Evolutionary conservation across 1,140 invertebrate species (phyloP).

Genomic region (Polyergus mexicanus): DNA sequence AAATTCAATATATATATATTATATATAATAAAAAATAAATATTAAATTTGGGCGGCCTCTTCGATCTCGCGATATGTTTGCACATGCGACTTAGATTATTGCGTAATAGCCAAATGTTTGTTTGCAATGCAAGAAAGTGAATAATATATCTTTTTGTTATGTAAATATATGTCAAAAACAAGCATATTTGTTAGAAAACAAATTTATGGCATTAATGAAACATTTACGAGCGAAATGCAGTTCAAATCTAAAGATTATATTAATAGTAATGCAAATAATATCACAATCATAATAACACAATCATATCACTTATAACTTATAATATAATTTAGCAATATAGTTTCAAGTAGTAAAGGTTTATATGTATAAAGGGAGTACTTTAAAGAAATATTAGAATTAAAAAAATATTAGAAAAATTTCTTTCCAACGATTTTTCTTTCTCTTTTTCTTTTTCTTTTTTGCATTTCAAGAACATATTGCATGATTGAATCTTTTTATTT

Average conservation of each 20-base stretch:
- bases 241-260: slow-evolving; percentile 41
- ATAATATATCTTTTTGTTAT: slow-evolving; percentile 55
- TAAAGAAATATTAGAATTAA: slow-evolving; percentile 1
- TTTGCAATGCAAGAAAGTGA: slow-evolving; percentile 46
- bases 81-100: slow-evolving; percentile 42
- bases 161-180: slow-evolving; percentile 68
- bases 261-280: slow-evolving; percentile 12
- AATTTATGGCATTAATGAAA: slow-evolving; percentile 33
- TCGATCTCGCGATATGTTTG: slow-evolving; percentile 23
- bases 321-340: slow-evolving; percentile 15
- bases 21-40: slow-evolving; percentile 55
- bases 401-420: slow-evolving; percentile 4
- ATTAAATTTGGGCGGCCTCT: slow-evolving; percentile 5
- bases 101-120: slow-evolving; percentile 26
- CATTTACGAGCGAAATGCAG: slow-evolving; percentile 48
- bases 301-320: slow-evolving; percentile 26
- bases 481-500: neutral
- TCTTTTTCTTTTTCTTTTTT: too few relatives aligned
- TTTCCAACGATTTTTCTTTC: neutral
- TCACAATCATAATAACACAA: neutral
- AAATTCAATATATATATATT: slow-evolving; percentile 69
- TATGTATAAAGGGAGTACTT: slow-evolving; percentile 24
- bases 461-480: neutral
- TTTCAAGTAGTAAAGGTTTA: slow-evolving; percentile 2
- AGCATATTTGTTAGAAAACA: slow-evolving; percentile 41